phyloP scores from a whole-genome alignment of 2,888 invertebrate genomes.

The Aphidius colemani region DNA sequence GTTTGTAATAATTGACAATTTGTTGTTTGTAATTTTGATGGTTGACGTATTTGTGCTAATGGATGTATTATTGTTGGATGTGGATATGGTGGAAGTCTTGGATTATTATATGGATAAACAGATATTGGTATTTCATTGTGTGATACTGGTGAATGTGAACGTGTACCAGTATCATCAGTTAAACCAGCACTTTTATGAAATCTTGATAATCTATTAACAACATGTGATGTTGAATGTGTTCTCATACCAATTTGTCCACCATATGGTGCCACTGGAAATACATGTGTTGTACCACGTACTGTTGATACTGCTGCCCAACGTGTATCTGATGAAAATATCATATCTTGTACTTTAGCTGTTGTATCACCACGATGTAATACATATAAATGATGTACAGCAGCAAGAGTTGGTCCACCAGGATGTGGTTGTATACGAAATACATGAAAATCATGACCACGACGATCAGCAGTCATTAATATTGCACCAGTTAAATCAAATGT shows the following conservation, averaged over 20 bases:
- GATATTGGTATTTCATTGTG: slow-evolving; percentile 59
- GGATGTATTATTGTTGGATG: slow-evolving; percentile 80
- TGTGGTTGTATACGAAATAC: slow-evolving; percentile 94
- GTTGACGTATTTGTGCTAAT: slow-evolving; percentile 83
- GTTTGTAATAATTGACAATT: slow-evolving; percentile 45
- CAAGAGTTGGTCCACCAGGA: slow-evolving; percentile 82
- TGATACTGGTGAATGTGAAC: slow-evolving; percentile 74
- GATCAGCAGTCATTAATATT: slow-evolving; percentile 87
- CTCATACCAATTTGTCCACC: slow-evolving; percentile 89
- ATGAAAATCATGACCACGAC: slow-evolving; percentile 93
- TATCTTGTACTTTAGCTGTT: slow-evolving; percentile 92
- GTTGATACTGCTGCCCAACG: slow-evolving; percentile 98
- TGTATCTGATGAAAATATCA: slow-evolving; percentile 88
- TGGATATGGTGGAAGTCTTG: slow-evolving; percentile 89
- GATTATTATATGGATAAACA: slow-evolving; percentile 76
- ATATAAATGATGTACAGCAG: slow-evolving; percentile 93
- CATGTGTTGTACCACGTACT: slow-evolving; percentile 94
- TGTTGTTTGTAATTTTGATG: slow-evolving; percentile 57
- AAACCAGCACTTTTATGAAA: slow-evolving; percentile 97
- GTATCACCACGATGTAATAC: slow-evolving; percentile 94
- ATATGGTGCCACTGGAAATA: slow-evolving; percentile 96
- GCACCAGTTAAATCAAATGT: slow-evolving; percentile 90
- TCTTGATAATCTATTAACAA: slow-evolving; percentile 90
- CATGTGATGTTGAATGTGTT: slow-evolving; percentile 92
- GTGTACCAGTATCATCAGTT: slow-evolving; percentile 66